These are phyloP conservation scores for Stichopus chloronotus DNA, from an alignment of 35 echinoderm and acorn worm species.

Conservation along the genomic window DNA sequence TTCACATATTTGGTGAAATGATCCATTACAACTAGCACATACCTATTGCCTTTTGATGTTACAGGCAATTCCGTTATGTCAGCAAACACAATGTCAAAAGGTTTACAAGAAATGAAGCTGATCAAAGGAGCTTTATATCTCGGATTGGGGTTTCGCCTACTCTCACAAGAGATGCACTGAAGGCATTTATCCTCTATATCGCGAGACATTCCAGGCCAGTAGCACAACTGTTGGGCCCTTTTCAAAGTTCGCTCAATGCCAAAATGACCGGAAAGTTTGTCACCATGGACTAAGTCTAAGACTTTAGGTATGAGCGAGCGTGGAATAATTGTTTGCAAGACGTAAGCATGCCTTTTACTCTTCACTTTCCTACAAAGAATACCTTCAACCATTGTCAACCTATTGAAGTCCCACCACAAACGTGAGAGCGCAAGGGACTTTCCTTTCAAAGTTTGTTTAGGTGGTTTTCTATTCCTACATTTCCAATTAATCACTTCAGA, in stretches of 20 bases:
- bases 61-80: too few species aligned
- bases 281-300: neutral
- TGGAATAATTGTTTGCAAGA: constrained; percentile 2
- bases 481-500: too few species aligned
- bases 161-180: neutral
- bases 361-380: neutral
- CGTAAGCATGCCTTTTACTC: neutral
- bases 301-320: too few species aligned
- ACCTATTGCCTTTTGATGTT: too few species aligned
- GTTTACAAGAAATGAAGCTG: too few species aligned
- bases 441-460: neutral
- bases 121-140: neutral
- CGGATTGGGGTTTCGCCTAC: constrained; percentile 14
- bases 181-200: neutral
- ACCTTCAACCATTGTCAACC: neutral
- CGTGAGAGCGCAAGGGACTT: neutral
- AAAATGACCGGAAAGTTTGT: constrained; percentile 19
- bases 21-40: too few species aligned
- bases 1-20: too few species aligned
- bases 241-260: constrained; percentile 20
- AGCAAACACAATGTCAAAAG: too few species aligned
- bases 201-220: constrained; percentile 2
- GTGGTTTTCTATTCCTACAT: too few species aligned
- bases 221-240: constrained; percentile 26
- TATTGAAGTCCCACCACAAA: constrained; percentile 32